phyloP scores from a whole-genome alignment of 2,797 vertebrate species.

The Tapera naevia region DNA sequence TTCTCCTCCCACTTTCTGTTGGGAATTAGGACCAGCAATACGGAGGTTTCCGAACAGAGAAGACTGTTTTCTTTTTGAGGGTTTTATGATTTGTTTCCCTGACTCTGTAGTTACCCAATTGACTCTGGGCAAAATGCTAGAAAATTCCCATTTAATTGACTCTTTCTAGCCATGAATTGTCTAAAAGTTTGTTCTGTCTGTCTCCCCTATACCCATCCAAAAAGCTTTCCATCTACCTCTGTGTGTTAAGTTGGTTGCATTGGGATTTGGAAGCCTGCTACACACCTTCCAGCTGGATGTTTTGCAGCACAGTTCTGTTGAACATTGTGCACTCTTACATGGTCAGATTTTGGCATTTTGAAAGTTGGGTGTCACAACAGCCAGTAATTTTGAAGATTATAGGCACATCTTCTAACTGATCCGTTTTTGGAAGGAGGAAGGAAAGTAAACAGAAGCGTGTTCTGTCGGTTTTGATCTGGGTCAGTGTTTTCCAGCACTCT shows the following conservation, averaged over 20 bases:
- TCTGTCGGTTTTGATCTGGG: not conserved
- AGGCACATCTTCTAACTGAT: not conserved
- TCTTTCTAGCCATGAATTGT: not conserved
- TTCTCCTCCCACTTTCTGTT: not conserved
- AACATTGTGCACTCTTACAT: not conserved
- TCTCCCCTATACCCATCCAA: not conserved
- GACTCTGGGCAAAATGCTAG: not conserved
- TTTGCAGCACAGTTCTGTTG: conserved; percentile 39
- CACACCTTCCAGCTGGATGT: not conserved
- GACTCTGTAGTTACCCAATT: not conserved
- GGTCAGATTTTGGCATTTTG: not conserved
- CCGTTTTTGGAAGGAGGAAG: not conserved
- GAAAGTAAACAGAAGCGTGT: not conserved
- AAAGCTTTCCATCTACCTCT: not conserved
- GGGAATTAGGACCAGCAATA: not conserved
- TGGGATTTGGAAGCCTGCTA: conserved; percentile 7
- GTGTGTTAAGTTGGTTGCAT: not conserved
- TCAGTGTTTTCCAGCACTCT: not conserved
- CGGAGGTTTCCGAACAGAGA: not conserved
- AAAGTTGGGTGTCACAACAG: conserved; percentile 29
- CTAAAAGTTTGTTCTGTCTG: not conserved
- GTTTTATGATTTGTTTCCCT: not conserved
- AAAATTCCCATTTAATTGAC: not conserved
- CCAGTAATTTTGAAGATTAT: no score
- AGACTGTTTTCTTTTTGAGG: not conserved